Conservation (phyloP, 2,888 invertebrate species). For the Temnothorax unifasciatus region DNA sequence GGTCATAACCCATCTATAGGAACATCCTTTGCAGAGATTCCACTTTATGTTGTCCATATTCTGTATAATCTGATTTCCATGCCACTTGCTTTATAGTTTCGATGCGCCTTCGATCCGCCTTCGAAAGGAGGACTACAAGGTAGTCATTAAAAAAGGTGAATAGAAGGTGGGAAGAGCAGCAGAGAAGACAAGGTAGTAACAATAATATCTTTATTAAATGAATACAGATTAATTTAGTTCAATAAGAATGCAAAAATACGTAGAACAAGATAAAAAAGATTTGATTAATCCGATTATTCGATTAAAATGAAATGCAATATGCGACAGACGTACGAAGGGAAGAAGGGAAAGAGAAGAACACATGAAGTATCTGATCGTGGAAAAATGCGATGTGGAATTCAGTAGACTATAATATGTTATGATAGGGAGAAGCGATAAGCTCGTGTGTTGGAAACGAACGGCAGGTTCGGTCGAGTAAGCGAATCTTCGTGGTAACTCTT, state of each 20-base stretch:
- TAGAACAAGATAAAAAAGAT: neutral
- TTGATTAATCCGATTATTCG: neutral
- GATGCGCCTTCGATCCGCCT: slow-evolving; percentile 43
- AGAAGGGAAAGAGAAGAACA: neutral
- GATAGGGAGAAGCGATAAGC: neutral
- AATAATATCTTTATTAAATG: neutral
- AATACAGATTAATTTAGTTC: neutral
- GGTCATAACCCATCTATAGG: slow-evolving; percentile 64
- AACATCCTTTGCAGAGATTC: slow-evolving; percentile 58
- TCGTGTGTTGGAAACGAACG: neutral
- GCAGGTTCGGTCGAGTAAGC: neutral
- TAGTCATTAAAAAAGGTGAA: slow-evolving; percentile 43
- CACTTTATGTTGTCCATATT: slow-evolving; percentile 72
- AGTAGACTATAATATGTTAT: neutral
- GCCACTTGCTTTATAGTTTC: slow-evolving; percentile 66
- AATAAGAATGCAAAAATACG: neutral
- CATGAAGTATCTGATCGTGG: no score
- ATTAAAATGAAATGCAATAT: neutral
- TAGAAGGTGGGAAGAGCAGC: neutral
- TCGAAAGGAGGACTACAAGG: slow-evolving; percentile 19
- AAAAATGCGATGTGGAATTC: neutral
- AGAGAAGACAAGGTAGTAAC: neutral
- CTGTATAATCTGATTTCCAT: slow-evolving; percentile 73
- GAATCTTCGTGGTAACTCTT: slow-evolving; percentile 35
- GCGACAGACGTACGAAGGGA: neutral